These are phyloP conservation scores for Trachurus trachurus DNA, from an alignment of 2,797 vertebrate genomes.

Conservation along the genomic window DNA sequence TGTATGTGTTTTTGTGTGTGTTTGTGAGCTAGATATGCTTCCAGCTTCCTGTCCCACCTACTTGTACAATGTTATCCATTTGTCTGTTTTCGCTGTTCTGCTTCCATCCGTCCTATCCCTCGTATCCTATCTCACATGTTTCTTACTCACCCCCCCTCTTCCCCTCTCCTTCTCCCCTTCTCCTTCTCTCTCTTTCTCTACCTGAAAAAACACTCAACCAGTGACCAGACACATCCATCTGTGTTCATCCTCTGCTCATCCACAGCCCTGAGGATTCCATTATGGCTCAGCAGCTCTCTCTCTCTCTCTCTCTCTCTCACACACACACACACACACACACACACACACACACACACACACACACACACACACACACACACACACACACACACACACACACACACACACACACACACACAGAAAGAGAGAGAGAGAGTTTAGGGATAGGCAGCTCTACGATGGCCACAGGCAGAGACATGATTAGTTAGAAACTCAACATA, in stretches of 20 bases:
- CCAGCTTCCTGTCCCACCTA: neutral
- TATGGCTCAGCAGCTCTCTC: constrained; percentile 63
- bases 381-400: too few species aligned
- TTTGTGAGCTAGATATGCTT: neutral
- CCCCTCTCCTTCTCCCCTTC: constrained; percentile 22
- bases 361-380: too few species aligned
- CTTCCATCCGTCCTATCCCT: constrained; percentile 1
- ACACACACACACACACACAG: too few species aligned
- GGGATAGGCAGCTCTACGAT: constrained; percentile 55
- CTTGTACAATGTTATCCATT: constrained; percentile 11
- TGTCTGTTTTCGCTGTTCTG: neutral
- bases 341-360: too few species aligned
- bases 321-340: too few species aligned
- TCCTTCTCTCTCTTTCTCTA: constrained; percentile 44
- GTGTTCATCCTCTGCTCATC: constrained; percentile 60
- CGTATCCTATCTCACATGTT: constrained; percentile 16
- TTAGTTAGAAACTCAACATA: constrained; percentile 65
- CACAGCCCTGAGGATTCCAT: constrained; percentile 72
- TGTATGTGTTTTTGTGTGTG: neutral
- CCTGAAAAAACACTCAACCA: constrained; percentile 60
- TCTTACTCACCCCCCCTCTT: constrained; percentile 17
- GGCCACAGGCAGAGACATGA: constrained; percentile 62
- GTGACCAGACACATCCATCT: constrained; percentile 77
- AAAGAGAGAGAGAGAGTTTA: constrained; percentile 12
- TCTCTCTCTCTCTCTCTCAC: too few species aligned